Base-by-base conservation (phyloP, 2,113 vertebrate species). In the Carlito syrichta region DNA sequence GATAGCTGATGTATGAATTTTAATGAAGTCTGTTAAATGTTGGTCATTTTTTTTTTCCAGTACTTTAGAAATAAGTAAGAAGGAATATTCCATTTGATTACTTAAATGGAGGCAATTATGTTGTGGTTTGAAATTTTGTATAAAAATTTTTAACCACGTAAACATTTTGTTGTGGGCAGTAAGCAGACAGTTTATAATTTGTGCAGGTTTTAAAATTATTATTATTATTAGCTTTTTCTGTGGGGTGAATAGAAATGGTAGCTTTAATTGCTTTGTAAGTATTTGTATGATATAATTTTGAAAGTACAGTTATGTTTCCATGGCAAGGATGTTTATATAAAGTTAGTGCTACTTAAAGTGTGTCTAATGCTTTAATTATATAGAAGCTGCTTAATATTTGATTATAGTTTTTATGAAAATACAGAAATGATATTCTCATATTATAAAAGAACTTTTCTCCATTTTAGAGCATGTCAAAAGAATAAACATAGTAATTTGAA, bases 401-500 rank as follows among this genome's bases (percentile, higher is more conserved):
- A 22, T 93, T 96, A 91, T 69, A 92, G 54, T 90, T 91, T 96
- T 95, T 69, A 83, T 92, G 50, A 95, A 97, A 96, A 92, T 96
- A 78, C 16, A 90, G 16, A 97, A 95, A 54, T 97, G 69, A 50
- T 86, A 95, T 83, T 96, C 95, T 92, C 62, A 86, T 94, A 95
- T 90, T 91, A 35, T 86, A 93, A n/a, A n/a, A 93, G 69, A 89
- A 95, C 35, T 91, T 91, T 76, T 97, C 90, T 96, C 79, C 78
- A 62, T 96, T 96, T 96, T 96, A 97, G 97, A 97, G 96, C 97
- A 97, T 98, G 93, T 97, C 94, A 97, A 95, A 97, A 96, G 94
- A 94, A 94, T 96, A 96, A 95, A 52, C 82, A 76, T 95, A 50
- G 69, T 97, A 95, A 98, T 66, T 94, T 98, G 95, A 98, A 95